Evolutionary conservation across 2,888 invertebrate genomes (phyloP), one percentile per base, ranked within the genome.

Genomic region (Drosophila mulleri): DNA sequence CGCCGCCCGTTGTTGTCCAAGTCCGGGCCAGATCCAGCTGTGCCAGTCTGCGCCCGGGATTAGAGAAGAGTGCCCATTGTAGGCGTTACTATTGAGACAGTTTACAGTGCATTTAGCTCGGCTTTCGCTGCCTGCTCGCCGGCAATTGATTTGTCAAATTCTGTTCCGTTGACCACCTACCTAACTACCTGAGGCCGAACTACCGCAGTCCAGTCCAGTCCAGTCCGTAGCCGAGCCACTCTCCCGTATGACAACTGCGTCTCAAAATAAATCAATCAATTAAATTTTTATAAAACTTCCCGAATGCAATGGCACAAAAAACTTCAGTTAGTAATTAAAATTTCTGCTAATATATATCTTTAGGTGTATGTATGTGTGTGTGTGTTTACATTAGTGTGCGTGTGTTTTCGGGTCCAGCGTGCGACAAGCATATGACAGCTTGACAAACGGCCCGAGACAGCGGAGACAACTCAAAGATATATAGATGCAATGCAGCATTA

Each of bases 191-290:
- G 37, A 37, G 16, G 20, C 23, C 44, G 68, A 60, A 65, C 68
- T 67, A 66, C 73, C 52, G 70, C 72, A 70, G 80, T 50, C 23
- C 23, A 16, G 45, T 35, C 54, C 23, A 32, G 9, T 32, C 29
- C 29, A 29, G 29, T 8, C 29, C 29, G 16, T 23, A 20, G 29
- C 9, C 9, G 32, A 32, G 37, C 16, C 2, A n/a, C 18, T 53
- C 18, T 53, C 14, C 16, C 12, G 57, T 35, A 42, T 65, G 70
- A 80, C 72, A 80, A 82, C 75, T 80, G 72, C 88, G 84, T 81
- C 12, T n/a, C 80, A 82, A 88, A 92, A 92, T 92, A 92, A 92
- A 92, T 92, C 93, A 92, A 92, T 92, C 93, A 93, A 92, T 92
- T 92, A 91, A 92, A 92, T 91, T 92, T 91, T 88, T 90, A 91